phyloP scores from a whole-genome alignment of 2,888 invertebrate species.

The Yponomeuta evonymella region DNA sequence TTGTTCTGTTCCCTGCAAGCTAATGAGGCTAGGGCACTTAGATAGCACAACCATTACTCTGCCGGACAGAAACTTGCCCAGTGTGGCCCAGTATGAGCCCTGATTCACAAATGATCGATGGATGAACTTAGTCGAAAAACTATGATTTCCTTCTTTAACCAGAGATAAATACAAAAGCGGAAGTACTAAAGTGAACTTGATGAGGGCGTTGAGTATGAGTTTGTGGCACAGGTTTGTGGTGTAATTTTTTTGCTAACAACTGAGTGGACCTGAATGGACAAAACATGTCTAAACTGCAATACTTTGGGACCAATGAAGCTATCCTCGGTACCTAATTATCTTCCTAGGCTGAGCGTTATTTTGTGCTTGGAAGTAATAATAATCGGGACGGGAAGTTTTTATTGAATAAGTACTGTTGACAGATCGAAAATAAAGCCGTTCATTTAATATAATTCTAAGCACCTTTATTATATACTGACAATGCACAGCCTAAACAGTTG shows the following conservation, averaged over 20 bases:
- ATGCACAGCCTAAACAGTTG: too few species aligned
- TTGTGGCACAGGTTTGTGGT: too few species aligned
- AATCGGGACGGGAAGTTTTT: too few species aligned
- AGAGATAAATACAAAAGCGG: too few species aligned
- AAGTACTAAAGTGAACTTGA: too few species aligned
- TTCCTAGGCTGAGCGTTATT: too few species aligned
- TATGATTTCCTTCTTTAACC: too few species aligned
- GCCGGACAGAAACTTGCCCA: background rate
- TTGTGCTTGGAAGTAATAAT: too few species aligned
- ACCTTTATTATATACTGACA: too few species aligned
- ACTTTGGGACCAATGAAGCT: background rate
- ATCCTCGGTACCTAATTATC: background rate
- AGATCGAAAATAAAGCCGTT: background rate
- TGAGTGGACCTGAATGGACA: background rate
- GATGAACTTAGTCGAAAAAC: background rate
- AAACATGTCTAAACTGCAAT: background rate
- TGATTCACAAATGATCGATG: background rate
- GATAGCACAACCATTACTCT: slow-evolving; percentile 35
- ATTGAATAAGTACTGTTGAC: too few species aligned
- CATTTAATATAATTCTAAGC: too few species aligned
- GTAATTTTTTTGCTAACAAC: background rate
- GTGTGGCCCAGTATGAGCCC: background rate
- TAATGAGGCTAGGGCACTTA: slow-evolving; percentile 37
- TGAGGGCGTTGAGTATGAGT: background rate
- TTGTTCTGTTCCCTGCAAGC: slow-evolving; percentile 38